Conservation (phyloP, 2,113 vertebrate genomes). For the Oreocharis arfaki region DNA sequence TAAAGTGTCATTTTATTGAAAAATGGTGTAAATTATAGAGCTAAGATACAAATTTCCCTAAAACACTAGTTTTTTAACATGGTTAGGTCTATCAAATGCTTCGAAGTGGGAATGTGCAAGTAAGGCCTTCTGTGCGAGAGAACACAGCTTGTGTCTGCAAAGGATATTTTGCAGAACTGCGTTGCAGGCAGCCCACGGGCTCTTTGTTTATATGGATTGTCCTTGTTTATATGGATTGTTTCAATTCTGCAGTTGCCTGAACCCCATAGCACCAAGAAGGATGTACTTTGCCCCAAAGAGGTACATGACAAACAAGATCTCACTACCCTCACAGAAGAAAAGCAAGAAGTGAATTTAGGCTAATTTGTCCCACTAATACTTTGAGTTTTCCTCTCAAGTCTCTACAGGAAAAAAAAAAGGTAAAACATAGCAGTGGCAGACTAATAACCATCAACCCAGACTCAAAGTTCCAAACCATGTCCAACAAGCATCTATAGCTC, state of each 20-base stretch:
- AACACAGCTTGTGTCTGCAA: neutral
- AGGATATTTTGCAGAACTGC: neutral
- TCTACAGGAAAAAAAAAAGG: neutral
- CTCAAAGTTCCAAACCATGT: neutral
- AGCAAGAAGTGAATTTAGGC: neutral
- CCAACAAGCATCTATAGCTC: neutral
- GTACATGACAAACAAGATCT: neutral
- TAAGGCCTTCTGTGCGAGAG: neutral
- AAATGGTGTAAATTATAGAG: neutral
- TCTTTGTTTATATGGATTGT: accelerated
- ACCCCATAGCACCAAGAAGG: accelerated
- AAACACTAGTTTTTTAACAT: neutral
- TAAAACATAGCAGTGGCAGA: neutral
- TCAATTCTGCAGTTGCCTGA: neutral
- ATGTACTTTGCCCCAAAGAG: neutral
- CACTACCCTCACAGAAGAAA: neutral
- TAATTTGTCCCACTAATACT: neutral
- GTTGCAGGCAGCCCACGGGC: neutral
- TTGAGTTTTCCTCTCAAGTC: neutral
- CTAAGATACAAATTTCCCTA: neutral
- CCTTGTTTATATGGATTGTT: accelerated
- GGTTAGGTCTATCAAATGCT: neutral
- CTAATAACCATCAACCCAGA: neutral
- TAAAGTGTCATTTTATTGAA: neutral
- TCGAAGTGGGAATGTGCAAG: neutral